A percentile compares a stretch with the other conserved stretches of the same genome.
Conservation (phyloP, 2,888 invertebrate species). For the Alitta virens region DNA sequence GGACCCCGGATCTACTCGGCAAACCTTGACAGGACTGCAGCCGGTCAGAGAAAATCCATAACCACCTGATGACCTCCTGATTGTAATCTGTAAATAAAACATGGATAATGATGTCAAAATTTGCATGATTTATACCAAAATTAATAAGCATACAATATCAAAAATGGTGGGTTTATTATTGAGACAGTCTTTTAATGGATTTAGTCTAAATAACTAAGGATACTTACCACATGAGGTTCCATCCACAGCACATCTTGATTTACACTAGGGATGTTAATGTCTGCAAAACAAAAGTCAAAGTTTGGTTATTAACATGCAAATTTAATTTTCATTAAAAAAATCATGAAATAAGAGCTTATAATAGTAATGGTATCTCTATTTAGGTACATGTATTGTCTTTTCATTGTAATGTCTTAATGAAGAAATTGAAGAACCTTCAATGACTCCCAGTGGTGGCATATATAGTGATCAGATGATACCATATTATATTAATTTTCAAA, state of each 20-base stretch:
- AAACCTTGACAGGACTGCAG: constrained; percentile 52
- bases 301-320: too few species aligned
- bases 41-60: constrained; percentile 55
- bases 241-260: constrained; percentile 17
- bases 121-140: background rate
- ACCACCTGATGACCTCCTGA: constrained; percentile 27
- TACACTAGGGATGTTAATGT: constrained; percentile 12
- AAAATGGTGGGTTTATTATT: background rate
- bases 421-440: too few species aligned
- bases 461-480: too few species aligned
- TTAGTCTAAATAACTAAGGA: background rate
- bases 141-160: background rate
- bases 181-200: too few species aligned
- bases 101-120: too few species aligned
- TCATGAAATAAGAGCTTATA: too few species aligned
- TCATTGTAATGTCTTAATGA: too few species aligned
- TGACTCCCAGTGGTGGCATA: too few species aligned
- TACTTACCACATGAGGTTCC: constrained; percentile 13
- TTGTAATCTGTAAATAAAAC: background rate
- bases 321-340: too few species aligned
- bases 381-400: too few species aligned
- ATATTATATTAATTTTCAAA: too few species aligned
- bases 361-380: too few species aligned
- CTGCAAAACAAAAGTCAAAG: background rate
- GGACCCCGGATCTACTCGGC: constrained; percentile 49